Evolutionary conservation across 1,140 invertebrate species (phyloP), one percentile per base, ranked within the genome.

Genomic region (Rhopalosiphum padi): DNA sequence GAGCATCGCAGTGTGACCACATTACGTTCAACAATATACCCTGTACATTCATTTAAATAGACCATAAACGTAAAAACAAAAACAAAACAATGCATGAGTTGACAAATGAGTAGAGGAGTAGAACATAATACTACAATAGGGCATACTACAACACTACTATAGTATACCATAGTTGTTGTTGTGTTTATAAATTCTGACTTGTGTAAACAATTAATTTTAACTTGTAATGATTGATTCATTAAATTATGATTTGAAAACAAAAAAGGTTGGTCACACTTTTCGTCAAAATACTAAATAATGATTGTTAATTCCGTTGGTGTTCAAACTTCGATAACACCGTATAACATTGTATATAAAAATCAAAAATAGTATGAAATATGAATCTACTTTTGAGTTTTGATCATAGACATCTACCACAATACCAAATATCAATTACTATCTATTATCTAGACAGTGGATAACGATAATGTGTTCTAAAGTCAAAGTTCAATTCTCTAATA

Each of bases 261-360:
- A 90, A 55, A 25, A 92, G 22, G 77, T 92, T 92, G 91, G 91
- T 83, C 91, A 92, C 91, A 53, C 91, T 51, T 83, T 35, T 8
- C 0, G 4, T 43, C 23, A 4, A 51, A 90, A 37, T 8, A 85
- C 43, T 85, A 77, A 41, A 41, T 41, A 41, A 91, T 91, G 55
- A 60, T 68, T 68, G 11, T 48, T 91, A 51, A 51, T 77, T 51
- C 90, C 90, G 90, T 91, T 91, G 90, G 46, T 91, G 43, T 91
- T 91, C 21, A 48, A 91, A 90, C 25, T 18, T 51, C 21, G 11
- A 48, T 41, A 48, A 51, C 15, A 51, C 18, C 48, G 21, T 51
- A 15, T 48, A 48, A 18, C 1, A 48, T 18, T 48, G 43, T 46
- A 9, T 9, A 46, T 41, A 41, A 41, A 41, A 41, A 41, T 41